Percentiles rank a stretch among this genome's conserved stretches.
Conservation (phyloP, 2,888 invertebrate species). For the Drosophila antonietae region DNA sequence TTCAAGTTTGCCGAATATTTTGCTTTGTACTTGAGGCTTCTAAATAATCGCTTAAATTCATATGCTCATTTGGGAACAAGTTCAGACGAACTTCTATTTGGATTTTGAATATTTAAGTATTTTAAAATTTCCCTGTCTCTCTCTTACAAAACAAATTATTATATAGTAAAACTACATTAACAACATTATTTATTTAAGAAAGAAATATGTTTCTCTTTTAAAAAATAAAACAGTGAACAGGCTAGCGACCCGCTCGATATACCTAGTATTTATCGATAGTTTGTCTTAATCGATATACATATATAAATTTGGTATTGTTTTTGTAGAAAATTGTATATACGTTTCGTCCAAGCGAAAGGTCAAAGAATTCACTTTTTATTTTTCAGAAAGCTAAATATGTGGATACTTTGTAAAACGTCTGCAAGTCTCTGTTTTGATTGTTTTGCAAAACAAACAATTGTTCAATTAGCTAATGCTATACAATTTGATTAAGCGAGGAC, state of each 20-base stretch:
- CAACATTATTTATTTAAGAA: no score
- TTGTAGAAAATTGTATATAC: not conserved
- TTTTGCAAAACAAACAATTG: no score
- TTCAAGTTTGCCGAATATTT: not conserved
- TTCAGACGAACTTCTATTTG: conserved; percentile 3
- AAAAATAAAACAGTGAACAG: not conserved
- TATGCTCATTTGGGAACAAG: conserved; percentile 16
- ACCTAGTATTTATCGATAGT: conserved; percentile 6
- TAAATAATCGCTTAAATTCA: conserved; percentile 2
- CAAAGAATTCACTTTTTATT: not conserved
- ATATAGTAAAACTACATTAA: not conserved
- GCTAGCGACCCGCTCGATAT: not conserved
- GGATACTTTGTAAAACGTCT: no score
- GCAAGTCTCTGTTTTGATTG: no score
- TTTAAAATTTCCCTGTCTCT: not conserved
- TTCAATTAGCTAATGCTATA: not conserved
- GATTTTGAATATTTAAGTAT: not conserved
- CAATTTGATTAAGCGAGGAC: not conserved
- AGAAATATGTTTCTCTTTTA: not conserved
- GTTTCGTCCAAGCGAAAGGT: no score
- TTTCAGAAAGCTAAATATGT: not conserved
- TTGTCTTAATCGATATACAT: not conserved
- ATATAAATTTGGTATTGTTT: not conserved
- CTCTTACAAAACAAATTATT: not conserved
- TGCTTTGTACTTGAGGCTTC: not conserved